phyloP scores from a whole-genome alignment of 2,888 invertebrate species.

The Eumerus sabulonum region DNA sequence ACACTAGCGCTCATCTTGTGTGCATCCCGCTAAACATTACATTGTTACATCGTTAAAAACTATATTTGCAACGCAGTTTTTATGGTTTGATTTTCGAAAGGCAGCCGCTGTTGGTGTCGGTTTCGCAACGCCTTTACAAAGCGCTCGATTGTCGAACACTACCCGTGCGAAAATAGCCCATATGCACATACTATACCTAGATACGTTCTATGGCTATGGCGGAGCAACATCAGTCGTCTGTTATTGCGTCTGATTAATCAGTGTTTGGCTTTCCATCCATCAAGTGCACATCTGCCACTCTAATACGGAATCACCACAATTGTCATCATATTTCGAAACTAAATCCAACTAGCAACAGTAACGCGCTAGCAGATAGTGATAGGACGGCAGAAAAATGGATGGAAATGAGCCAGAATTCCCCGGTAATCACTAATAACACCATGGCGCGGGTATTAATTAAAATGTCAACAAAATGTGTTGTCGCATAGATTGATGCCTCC shows the following conservation, averaged over 20 bases:
- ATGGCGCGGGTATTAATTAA: constrained; percentile 71
- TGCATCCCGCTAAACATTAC: constrained; percentile 56
- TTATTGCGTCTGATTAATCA: no score
- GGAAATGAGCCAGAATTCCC: constrained; percentile 26
- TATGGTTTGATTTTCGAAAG: constrained; percentile 39
- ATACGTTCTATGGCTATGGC: constrained; percentile 5
- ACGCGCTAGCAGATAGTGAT: background rate
- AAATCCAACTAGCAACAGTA: constrained; percentile 25
- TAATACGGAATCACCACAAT: constrained; percentile 43
- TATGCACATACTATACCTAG: constrained; percentile 5
- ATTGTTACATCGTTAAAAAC: constrained; percentile 62
- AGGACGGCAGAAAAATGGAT: constrained; percentile 6
- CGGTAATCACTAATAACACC: constrained; percentile 49
- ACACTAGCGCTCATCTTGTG: constrained; percentile 58
- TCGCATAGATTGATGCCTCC: constrained; percentile 64
- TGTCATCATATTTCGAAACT: constrained; percentile 47
- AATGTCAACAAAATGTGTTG: constrained; percentile 72
- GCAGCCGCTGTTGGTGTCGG: constrained; percentile 48
- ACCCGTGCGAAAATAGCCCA: background rate
- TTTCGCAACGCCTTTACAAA: constrained; percentile 22
- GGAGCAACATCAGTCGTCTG: no score
- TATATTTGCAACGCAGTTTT: constrained; percentile 42
- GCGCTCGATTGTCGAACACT: background rate
- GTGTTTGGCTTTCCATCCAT: no score
- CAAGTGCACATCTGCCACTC: background rate